These are phyloP conservation scores for Triops cancriformis DNA, from an alignment of 1,140 invertebrate species.

Conservation along the genomic window DNA sequence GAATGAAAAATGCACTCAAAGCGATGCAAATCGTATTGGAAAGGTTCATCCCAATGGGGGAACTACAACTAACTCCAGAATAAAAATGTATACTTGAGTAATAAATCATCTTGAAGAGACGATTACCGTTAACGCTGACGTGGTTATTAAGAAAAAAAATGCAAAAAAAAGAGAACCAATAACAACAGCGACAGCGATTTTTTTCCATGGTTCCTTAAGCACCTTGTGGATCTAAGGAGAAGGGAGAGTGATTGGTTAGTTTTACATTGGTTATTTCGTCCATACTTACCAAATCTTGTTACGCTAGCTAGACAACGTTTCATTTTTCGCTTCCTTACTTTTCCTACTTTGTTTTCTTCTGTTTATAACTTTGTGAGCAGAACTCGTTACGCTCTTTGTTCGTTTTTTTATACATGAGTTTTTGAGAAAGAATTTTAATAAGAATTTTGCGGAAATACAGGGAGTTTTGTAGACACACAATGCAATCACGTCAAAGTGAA, in stretches of 20 bases:
- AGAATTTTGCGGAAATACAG: too few species aligned
- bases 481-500: too few species aligned
- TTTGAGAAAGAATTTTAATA: background rate
- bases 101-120: too few species aligned
- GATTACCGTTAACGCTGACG: too few species aligned
- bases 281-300: background rate
- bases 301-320: background rate
- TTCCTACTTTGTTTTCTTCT: background rate
- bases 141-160: too few species aligned
- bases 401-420: slow-evolving; percentile 14
- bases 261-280: background rate
- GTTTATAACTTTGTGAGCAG: background rate
- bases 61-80: too few species aligned
- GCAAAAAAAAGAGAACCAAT: background rate
- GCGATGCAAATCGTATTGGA: too few species aligned
- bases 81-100: too few species aligned
- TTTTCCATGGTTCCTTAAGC: background rate
- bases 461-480: too few species aligned
- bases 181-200: background rate
- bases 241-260: background rate
- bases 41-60: too few species aligned
- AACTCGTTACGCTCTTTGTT: slow-evolving; percentile 8
- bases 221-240: too few species aligned
- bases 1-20: too few species aligned
- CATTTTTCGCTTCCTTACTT: background rate